Conservation (phyloP, 2,888 invertebrate species). For the Seladonia tumulorum region DNA sequence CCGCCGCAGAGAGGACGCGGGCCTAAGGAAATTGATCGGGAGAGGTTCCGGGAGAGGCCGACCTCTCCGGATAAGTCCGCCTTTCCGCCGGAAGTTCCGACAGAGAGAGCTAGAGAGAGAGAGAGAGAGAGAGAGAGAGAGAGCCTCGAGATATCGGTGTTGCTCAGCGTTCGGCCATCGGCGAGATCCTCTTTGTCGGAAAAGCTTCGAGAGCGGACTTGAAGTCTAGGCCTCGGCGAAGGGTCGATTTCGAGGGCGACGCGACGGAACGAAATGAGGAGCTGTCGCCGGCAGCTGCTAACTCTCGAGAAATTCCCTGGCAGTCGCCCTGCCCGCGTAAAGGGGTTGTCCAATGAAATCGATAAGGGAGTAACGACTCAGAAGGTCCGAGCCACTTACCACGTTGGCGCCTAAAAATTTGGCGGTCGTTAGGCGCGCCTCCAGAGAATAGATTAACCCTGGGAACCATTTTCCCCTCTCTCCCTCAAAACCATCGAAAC, state of each 20-base stretch:
- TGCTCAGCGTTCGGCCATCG: conserved; percentile 35
- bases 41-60: conserved; percentile 70
- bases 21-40: conserved; percentile 83
- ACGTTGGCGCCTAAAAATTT: conserved; percentile 15
- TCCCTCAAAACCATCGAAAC: not conserved
- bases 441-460: conserved; percentile 42
- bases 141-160: conserved; percentile 48
- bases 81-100: conserved; percentile 32
- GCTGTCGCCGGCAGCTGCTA: conserved; percentile 81
- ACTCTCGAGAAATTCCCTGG: conserved; percentile 80
- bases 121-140: not conserved
- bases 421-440: not conserved
- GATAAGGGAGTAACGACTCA: conserved; percentile 71
- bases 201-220: conserved; percentile 42
- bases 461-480: not conserved
- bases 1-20: conserved; percentile 77
- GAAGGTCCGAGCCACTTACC: conserved; percentile 52
- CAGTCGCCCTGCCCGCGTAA: conserved; percentile 70
- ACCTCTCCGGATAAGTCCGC: conserved; percentile 51
- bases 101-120: not conserved
- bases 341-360: conserved; percentile 78
- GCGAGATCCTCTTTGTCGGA: conserved; percentile 38
- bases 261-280: conserved; percentile 74
- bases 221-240: conserved; percentile 41
- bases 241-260: conserved; percentile 55